Conservation (phyloP, 1,140 invertebrate species). For the Dolichoris vasculosae region DNA sequence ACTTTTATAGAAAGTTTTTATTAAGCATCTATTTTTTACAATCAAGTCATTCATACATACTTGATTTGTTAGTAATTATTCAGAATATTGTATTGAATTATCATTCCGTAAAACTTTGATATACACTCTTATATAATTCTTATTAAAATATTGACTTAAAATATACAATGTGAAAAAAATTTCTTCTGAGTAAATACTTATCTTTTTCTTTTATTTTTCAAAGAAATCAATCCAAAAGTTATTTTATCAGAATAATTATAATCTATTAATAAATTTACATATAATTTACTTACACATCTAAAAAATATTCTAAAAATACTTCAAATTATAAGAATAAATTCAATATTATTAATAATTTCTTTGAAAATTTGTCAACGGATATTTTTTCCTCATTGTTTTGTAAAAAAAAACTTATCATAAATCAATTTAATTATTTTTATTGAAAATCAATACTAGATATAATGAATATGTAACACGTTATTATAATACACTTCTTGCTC, state of each 20-base stretch:
- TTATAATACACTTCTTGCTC: constrained; percentile 53
- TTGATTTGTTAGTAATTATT: no score
- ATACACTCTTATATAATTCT: not conserved
- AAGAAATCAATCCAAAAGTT: not conserved
- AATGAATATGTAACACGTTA: constrained; percentile 52
- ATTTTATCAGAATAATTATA: not conserved
- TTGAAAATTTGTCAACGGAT: not conserved
- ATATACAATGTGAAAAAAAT: not conserved
- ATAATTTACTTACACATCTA: no score
- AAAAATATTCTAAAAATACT: no score
- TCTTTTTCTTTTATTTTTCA: not conserved
- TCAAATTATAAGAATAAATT: no score
- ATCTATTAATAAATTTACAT: not conserved
- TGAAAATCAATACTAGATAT: constrained; percentile 47
- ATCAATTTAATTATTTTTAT: constrained; percentile 44
- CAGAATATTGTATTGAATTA: no score
- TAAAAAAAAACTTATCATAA: constrained; percentile 42
- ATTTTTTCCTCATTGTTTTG: constrained; percentile 6
- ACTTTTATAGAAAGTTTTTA: no score
- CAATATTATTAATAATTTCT: no score
- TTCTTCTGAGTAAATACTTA: not conserved
- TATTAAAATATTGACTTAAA: not conserved
- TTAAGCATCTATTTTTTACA: no score
- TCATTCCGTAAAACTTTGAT: not conserved
- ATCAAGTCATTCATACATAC: no score